phyloP scores from a whole-genome alignment of 2,888 invertebrate species.

The Clusia tigrina region DNA sequence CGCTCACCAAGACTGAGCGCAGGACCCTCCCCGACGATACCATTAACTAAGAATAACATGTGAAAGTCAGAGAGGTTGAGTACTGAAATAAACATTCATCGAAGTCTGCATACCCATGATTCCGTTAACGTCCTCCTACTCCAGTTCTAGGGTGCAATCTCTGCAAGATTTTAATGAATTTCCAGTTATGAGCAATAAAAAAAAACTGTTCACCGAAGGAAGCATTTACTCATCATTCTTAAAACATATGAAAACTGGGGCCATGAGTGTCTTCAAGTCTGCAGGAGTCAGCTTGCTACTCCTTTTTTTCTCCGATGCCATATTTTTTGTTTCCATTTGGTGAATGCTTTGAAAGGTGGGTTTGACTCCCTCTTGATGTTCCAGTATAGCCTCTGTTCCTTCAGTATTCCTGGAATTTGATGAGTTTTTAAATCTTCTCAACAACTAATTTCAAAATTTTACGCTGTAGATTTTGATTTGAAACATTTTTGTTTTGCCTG shows the following conservation, averaged over 20 bases:
- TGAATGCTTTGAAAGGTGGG: too few relatives aligned
- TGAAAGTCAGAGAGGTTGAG: too few relatives aligned
- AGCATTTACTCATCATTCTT: constrained; percentile 67
- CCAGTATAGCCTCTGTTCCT: too few relatives aligned
- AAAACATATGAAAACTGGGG: constrained; percentile 77
- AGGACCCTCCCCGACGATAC: constrained; percentile 81
- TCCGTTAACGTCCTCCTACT: constrained; percentile 70
- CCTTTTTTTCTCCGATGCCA: background rate
- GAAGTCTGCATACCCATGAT: constrained; percentile 69
- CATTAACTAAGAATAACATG: constrained; percentile 71
- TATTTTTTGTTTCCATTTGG: too few relatives aligned
- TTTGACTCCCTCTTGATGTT: too few relatives aligned
- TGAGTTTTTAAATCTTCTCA: too few relatives aligned
- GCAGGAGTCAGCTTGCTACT: background rate
- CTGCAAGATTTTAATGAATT: constrained; percentile 38
- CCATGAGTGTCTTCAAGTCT: constrained; percentile 72
- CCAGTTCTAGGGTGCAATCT: constrained; percentile 65
- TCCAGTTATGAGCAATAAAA: background rate
- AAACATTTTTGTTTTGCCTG: too few relatives aligned
- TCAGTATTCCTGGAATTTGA: too few relatives aligned
- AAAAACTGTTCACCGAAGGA: constrained; percentile 1
- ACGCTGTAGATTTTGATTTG: too few relatives aligned
- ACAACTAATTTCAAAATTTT: too few relatives aligned
- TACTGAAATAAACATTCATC: too few relatives aligned
- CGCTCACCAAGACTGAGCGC: constrained; percentile 74